phyloP scores from a whole-genome alignment of 2,888 invertebrate species.

The Allygus modestus region DNA sequence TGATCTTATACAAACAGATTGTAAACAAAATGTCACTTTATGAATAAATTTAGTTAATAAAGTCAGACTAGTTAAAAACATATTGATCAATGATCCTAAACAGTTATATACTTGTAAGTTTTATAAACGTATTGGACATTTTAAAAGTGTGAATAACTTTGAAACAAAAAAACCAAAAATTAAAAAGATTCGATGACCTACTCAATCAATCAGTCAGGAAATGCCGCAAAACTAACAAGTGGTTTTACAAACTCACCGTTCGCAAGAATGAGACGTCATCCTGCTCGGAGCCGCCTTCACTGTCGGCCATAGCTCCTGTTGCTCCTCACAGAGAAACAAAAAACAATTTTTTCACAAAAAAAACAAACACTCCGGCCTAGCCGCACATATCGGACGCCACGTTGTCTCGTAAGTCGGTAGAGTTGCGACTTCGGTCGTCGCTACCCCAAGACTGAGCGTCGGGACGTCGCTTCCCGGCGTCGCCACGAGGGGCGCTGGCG shows the following conservation, averaged over 20 bases:
- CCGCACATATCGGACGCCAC: constrained; percentile 38
- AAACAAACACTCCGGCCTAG: constrained; percentile 58
- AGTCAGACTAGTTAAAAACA: too few species aligned
- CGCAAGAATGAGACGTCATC: constrained; percentile 99
- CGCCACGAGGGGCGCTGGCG: constrained; percentile 1
- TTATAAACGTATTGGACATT: too few species aligned
- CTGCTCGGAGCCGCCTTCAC: constrained; percentile 98
- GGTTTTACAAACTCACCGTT: constrained; percentile 95
- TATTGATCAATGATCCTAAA: too few species aligned
- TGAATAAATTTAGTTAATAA: too few species aligned
- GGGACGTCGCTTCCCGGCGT: not conserved
- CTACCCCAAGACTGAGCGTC: constrained; percentile 46
- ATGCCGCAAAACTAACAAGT: too few species aligned
- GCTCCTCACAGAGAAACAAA: constrained; percentile 45
- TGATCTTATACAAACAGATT: too few species aligned
- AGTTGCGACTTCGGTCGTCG: constrained; percentile 41
- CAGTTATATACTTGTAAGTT: too few species aligned
- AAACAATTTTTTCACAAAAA: constrained; percentile 6
- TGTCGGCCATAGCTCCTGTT: constrained; percentile 91
- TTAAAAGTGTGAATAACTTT: too few species aligned
- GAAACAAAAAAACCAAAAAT: too few species aligned
- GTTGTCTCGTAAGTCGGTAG: not conserved
- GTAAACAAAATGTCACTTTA: too few species aligned
- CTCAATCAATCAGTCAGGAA: too few species aligned
- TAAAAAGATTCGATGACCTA: too few species aligned